Percentiles rank a stretch among this genome's conserved stretches.
These are phyloP conservation scores for Polydrusus tereticollis DNA, from an alignment of 2,888 invertebrate genomes.

Conservation along the genomic window DNA sequence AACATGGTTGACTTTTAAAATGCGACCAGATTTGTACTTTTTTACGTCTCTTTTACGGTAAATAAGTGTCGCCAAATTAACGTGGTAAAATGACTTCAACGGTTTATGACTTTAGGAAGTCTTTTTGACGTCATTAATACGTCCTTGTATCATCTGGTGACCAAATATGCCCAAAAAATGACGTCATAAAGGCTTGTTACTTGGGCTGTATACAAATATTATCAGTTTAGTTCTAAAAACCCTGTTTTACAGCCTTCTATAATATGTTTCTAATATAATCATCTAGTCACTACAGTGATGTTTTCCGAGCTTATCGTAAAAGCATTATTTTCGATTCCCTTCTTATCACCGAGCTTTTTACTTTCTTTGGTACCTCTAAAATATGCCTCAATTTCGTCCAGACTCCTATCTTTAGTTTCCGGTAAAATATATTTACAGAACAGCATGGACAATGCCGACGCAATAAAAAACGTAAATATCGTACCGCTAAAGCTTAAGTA, in stretches of 20 bases:
- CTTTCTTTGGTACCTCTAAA: conserved; percentile 68
- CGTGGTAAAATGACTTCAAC: no score
- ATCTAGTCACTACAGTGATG: conserved; percentile 33
- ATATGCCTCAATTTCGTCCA: conserved; percentile 77
- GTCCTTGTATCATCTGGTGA: no score
- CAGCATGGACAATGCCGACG: conserved; percentile 73
- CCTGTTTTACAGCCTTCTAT: background rate
- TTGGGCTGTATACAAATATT: no score
- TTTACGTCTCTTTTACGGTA: no score
- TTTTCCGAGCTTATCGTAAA: conserved; percentile 52
- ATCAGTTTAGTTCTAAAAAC: no score
- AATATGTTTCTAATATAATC: background rate
- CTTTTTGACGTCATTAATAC: no score
- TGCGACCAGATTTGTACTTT: no score
- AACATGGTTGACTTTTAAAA: no score
- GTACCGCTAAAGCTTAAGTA: conserved; percentile 74
- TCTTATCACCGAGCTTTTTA: conserved; percentile 61
- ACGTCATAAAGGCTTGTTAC: no score
- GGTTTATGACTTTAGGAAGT: no score
- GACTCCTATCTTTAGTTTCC: conserved; percentile 78
- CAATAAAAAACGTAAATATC: conserved; percentile 74
- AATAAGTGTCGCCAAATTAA: no score
- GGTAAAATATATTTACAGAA: conserved; percentile 75
- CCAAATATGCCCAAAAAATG: no score
- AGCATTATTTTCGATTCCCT: conserved; percentile 62